Percentiles rank a stretch among this genome's conserved stretches.
Evolutionary conservation across 2,113 vertebrate species (phyloP).

Genomic region (Casuarius casuarius): DNA sequence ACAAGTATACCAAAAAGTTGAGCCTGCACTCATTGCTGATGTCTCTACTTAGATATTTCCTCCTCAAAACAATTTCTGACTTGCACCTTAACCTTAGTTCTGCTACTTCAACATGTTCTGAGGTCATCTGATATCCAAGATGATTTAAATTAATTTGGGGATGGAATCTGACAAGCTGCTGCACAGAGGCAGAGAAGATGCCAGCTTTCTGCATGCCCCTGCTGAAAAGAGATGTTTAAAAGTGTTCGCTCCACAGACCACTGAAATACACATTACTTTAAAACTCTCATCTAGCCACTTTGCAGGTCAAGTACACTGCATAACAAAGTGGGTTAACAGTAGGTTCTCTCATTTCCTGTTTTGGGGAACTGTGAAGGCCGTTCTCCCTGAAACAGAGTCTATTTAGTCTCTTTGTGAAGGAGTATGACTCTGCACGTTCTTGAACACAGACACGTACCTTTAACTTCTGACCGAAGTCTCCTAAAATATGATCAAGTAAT

Average conservation of each 20-base stretch:
- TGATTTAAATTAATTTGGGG: background rate
- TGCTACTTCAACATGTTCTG: background rate
- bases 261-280: background rate
- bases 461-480: background rate
- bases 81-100: background rate
- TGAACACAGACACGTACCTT: background rate
- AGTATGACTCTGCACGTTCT: background rate
- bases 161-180: background rate
- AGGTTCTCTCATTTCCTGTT: background rate
- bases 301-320: background rate
- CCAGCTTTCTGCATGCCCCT: background rate
- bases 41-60: background rate
- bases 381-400: background rate
- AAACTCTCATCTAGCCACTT: background rate
- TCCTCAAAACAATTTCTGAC: background rate
- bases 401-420: background rate
- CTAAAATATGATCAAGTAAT: background rate
- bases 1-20: background rate
- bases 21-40: background rate
- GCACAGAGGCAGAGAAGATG: background rate
- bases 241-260: background rate
- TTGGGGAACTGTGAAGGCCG: background rate
- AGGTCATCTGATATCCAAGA: background rate
- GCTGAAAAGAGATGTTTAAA: background rate
- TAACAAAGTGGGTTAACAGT: rapidly evolving